Evolutionary conservation across 35 echinoderm and acorn worm species (phyloP), one percentile per base, ranked within the genome.

Genomic region (Apostichopus japonicus): DNA sequence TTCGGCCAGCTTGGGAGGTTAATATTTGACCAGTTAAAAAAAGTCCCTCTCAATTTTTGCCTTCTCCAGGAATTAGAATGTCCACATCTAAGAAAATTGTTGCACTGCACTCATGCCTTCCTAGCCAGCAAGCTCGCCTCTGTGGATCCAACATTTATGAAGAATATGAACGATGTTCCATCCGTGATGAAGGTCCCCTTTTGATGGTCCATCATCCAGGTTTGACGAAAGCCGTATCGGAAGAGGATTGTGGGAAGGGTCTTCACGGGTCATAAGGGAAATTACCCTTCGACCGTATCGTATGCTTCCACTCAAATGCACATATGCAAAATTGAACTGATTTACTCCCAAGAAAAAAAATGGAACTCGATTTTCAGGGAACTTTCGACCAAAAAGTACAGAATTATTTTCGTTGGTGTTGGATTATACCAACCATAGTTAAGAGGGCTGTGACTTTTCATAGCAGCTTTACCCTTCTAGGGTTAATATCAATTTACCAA

Each of bases 51-150:
- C 62, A 65, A 5, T 75, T 15, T 75, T 75, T 75, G 6, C 8
- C 13, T 55, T 91, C 14, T 61, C 2, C 93, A 99, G 97, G 97
- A 99, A 94, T 80, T 99, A 54, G 97, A 99, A 87, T 99, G 97
- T 92, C 97, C 97, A 19, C 94, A 99, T 80, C 93, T 99, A 10
- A 72, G 93, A 9, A 96, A 94, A 61, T 90, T 99, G 53, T 95
- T 99, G 15, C 95, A 99, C 90, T 99, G 97, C 87, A 99, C 94
- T 81, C 97, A 99, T 75, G 97, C 97, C 77, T 99, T 99, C 89
- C 73, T 99, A 71, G 93, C 97, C 79, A 94, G 93, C 78, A 99
- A 99, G 54, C 87, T 99, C 55, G 97, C 97, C 22, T 80, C 93
- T 33, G 90, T 99, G 13, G 97, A 99, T 56, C 97, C 97, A 10